Percentiles rank a stretch among this genome's conserved stretches.
Evolutionary conservation across 1,140 invertebrate genomes (phyloP).

Genomic region (Lamellibrachia luymesi): DNA sequence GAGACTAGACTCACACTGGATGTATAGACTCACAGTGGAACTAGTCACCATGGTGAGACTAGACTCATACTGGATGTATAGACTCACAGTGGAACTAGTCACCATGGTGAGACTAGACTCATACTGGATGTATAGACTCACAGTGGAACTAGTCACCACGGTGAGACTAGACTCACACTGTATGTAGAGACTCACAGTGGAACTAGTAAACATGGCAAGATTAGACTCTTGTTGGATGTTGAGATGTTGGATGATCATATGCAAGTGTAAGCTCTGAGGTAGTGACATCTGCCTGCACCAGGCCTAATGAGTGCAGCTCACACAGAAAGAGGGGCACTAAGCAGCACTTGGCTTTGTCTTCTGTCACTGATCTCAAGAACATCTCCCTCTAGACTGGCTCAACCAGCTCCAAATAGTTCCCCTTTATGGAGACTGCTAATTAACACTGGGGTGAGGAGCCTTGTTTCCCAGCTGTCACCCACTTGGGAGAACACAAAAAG

Average conservation of each 20-base stretch:
- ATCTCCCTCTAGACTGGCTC: not conserved
- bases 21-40: too few species aligned
- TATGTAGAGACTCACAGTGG: too few species aligned
- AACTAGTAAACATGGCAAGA: too few species aligned
- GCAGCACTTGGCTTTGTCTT: not conserved
- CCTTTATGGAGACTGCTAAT: not conserved
- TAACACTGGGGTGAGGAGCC: not conserved
- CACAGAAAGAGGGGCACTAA: not conserved
- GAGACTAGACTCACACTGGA: too few species aligned
- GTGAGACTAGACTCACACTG: not conserved
- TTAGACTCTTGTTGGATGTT: too few species aligned
- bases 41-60: too few species aligned
- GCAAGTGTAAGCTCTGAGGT: not conserved
- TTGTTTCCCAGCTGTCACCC: not conserved
- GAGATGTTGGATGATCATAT: too few species aligned
- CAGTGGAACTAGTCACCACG: not conserved
- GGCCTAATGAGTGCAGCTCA: not conserved
- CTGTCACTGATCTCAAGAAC: not conserved
- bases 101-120: too few species aligned
- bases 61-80: too few species aligned
- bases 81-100: not conserved
- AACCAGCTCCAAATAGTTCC: not conserved
- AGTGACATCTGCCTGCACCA: not conserved
- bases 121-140: too few species aligned
- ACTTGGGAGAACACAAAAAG: not conserved